Conservation (phyloP, 1,140 invertebrate species). For the Musca vetustissima region DNA sequence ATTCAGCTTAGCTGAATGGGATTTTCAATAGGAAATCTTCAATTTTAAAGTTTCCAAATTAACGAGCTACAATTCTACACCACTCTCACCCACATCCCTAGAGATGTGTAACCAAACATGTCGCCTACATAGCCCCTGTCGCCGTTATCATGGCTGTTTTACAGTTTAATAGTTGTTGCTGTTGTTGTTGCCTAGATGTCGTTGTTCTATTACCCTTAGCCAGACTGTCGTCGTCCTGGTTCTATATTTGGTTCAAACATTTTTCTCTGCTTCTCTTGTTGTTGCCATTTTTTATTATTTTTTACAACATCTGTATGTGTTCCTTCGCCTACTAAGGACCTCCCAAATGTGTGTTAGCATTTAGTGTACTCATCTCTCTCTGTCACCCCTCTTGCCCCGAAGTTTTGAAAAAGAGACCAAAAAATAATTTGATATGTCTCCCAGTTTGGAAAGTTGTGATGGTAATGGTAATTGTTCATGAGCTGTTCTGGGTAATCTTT, state of each 20-base stretch:
- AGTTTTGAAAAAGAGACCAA: background rate
- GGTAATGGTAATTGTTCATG: too few species aligned
- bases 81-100: too few species aligned
- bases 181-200: background rate
- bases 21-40: too few species aligned
- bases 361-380: background rate
- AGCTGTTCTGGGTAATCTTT: background rate
- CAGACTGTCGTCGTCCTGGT: constrained; percentile 11
- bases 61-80: too few species aligned
- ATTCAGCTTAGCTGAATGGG: too few species aligned
- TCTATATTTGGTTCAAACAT: background rate
- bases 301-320: background rate
- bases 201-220: constrained; percentile 18
- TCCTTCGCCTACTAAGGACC: background rate
- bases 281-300: background rate
- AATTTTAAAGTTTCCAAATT: too few species aligned
- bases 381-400: background rate
- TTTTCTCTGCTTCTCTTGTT: background rate
- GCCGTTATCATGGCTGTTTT: too few species aligned
- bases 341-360: background rate
- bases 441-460: constrained; percentile 6
- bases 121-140: too few species aligned
- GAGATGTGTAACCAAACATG: too few species aligned
- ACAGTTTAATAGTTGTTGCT: background rate
- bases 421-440: constrained; percentile 24